A percentile compares a stretch with the other conserved stretches of the same genome.
phyloP scores from a whole-genome alignment of 64 coral and sea anemone species.

The Pocillopora damicornis region DNA sequence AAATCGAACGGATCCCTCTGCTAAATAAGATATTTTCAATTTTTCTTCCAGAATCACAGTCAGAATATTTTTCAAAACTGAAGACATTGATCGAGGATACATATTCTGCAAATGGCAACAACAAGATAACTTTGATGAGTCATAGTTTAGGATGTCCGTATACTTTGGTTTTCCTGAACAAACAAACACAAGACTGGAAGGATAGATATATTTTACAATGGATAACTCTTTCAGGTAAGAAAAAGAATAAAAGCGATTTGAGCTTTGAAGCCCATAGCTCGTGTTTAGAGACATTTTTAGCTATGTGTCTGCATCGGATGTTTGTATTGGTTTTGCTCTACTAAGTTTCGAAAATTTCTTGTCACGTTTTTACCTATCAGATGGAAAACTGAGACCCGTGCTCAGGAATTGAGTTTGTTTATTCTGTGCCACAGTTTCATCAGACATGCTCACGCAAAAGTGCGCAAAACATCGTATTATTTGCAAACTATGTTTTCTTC shows the following conservation, averaged over 20 bases:
- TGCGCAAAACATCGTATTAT: background rate
- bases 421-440: no score
- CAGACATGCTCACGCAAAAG: no score
- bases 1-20: background rate
- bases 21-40: background rate
- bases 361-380: no score
- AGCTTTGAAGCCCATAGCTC: no score
- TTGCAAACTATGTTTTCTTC: background rate
- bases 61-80: conserved; percentile 50
- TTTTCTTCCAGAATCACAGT: conserved; percentile 43
- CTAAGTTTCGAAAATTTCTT: no score
- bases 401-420: no score
- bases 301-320: no score
- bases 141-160: conserved; percentile 81
- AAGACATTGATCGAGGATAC: conserved; percentile 75
- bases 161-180: conserved; percentile 77
- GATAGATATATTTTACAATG: conserved; percentile 78
- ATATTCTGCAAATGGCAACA: conserved; percentile 60
- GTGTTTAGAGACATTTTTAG: no score
- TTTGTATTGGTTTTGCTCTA: no score
- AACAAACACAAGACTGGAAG: conserved; percentile 75
- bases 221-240: conserved; percentile 60
- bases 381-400: no score
- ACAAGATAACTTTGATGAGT: conserved; percentile 64
- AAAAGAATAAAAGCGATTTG: background rate